phyloP scores from a whole-genome alignment of 2,888 invertebrate species.

The Dusona sp. region DNA sequence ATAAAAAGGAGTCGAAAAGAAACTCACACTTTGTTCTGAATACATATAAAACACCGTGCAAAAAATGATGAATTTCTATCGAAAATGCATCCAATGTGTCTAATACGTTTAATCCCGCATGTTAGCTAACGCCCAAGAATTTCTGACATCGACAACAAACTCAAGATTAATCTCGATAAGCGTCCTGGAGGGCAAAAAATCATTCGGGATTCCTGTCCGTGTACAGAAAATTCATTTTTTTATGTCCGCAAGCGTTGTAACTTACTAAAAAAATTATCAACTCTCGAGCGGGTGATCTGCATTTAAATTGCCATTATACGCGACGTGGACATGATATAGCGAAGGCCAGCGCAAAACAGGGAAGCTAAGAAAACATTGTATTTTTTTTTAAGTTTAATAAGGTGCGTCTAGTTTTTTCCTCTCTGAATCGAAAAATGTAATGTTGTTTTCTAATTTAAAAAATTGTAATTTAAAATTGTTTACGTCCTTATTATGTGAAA shows the following conservation, averaged over 20 bases:
- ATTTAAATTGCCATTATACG: conserved; percentile 58
- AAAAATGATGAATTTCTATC: too few relatives aligned
- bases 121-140: not conserved
- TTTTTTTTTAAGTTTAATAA: too few relatives aligned
- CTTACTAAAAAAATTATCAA: conserved; percentile 59
- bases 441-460: too few relatives aligned
- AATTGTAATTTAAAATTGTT: too few relatives aligned
- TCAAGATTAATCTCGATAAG: not conserved
- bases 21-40: not conserved
- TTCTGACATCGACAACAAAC: not conserved
- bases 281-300: conserved; percentile 59
- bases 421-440: too few relatives aligned
- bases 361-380: too few relatives aligned
- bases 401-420: too few relatives aligned
- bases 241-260: conserved; percentile 15
- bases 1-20: not conserved
- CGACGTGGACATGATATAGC: conserved; percentile 30
- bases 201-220: not conserved
- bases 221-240: conserved; percentile 28
- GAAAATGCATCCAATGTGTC: too few relatives aligned
- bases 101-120: not conserved
- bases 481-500: too few relatives aligned
- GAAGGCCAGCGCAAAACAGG: too few relatives aligned
- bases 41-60: too few relatives aligned
- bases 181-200: not conserved